Evolutionary conservation across 2,888 invertebrate genomes (phyloP).

Genomic region (Formica aserva): DNA sequence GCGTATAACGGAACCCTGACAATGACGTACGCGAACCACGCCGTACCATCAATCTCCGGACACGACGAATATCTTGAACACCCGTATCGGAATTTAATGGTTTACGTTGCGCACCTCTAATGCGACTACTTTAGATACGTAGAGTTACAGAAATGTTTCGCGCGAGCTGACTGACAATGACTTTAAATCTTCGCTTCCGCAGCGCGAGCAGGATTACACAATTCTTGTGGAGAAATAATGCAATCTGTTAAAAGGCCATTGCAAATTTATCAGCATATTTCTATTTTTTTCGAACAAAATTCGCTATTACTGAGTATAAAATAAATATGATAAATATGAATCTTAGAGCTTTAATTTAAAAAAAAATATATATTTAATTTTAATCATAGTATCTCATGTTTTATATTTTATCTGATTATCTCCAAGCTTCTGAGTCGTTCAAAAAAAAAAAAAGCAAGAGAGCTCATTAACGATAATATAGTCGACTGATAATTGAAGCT

Average conservation of each 20-base stretch:
- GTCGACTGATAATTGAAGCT: neutral
- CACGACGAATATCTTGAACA: slow-evolving; percentile 13
- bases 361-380: neutral
- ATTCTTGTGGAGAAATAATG: neutral
- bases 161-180: neutral
- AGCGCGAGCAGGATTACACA: neutral
- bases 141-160: neutral
- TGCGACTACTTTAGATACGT: slow-evolving; percentile 9
- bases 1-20: slow-evolving; percentile 20
- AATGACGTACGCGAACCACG: slow-evolving; percentile 24
- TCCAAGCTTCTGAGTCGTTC: neutral
- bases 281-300: neutral
- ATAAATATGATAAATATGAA: neutral
- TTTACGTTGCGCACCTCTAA: slow-evolving; percentile 12
- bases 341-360: neutral
- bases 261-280: neutral
- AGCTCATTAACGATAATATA: slow-evolving; percentile 1
- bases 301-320: neutral
- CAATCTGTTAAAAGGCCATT: slow-evolving; percentile 8
- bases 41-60: slow-evolving; percentile 33
- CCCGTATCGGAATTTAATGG: slow-evolving; percentile 31
- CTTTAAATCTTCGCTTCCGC: neutral
- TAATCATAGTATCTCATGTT: neutral
- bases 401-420: neutral
- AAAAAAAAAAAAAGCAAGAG: neutral